Base-by-base conservation (phyloP, 2,113 vertebrate genomes). In the Stegastes partitus region DNA sequence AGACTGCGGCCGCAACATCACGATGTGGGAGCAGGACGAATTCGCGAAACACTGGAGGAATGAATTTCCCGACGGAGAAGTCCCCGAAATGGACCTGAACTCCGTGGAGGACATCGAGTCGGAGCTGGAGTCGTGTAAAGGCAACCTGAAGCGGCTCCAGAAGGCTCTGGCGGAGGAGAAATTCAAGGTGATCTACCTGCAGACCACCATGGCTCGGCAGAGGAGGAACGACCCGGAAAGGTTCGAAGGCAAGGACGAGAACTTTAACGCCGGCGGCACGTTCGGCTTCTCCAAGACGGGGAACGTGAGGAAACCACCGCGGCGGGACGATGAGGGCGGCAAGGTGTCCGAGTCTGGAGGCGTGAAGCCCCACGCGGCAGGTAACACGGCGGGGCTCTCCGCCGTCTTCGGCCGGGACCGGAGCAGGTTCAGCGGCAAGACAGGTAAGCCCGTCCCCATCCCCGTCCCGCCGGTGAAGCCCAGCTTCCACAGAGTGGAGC, bases 131-230 rank as follows among this genome's bases (percentile, higher is more conserved):
- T 80, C 82, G n/a, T 95, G 95, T 76, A 96, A 94, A 83, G 59
- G 86, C 61, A 94, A 95, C 34, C 93, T 97, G 81, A 96, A 94
- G 87, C 79, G 51, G 77, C 92, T 97, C 42, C 96, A 98, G 94
- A 95, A 94, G 76, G 94, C 94, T 63, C 92, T 97, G 82, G 93
- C 94, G 0, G 94, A 96, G 94, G 96, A 98, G 93, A 96, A 95
- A 85, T 97, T 98, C 91, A 98, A 97, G 94, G 95, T 96, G 87
- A 89, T 90, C 19, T 97, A 96, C 95, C 94, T 98, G 93, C 93
- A 97, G 95, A 94, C 95, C 77, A 95, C 95, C 71, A 79, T 97
- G 78, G 80, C 92, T 18, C 89, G 91, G 14, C 93, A 91, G 82
- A 92, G 70, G 86, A 89, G 45, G 14, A 47, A 8, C 31, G 90